Evolutionary conservation across 2,888 invertebrate species (phyloP).

Genomic region (Thecocarcelia acutangulata): DNA sequence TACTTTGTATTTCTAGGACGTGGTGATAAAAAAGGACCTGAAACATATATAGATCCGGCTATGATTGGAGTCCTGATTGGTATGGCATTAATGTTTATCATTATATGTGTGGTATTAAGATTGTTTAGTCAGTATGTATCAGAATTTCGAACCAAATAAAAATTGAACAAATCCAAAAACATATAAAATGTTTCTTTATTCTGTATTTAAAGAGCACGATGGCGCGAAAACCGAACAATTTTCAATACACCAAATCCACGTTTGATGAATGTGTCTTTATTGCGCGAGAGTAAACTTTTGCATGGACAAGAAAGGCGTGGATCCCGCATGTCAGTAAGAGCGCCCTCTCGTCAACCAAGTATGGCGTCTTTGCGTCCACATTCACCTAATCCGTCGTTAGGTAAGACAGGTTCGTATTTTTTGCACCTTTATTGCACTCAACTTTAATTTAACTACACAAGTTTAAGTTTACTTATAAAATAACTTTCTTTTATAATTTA

Average conservation of each 20-base stretch:
- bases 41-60: constrained; percentile 90
- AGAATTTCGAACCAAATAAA: constrained; percentile 2
- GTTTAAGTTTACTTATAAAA: neutral
- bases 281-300: constrained; percentile 90
- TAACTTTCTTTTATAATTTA: neutral
- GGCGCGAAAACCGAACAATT: constrained; percentile 95
- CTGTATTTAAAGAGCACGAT: constrained; percentile 88
- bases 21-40: constrained; percentile 85
- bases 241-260: constrained; percentile 97
- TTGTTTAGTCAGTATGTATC: constrained; percentile 93
- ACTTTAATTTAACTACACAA: constrained; percentile 24
- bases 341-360: constrained; percentile 92
- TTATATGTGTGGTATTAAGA: constrained; percentile 94
- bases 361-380: constrained; percentile 92
- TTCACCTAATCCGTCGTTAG: constrained; percentile 83
- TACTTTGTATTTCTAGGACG: constrained; percentile 73
- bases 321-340: constrained; percentile 89
- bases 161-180: neutral
- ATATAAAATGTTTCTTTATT: neutral
- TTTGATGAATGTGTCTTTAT: constrained; percentile 93
- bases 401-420: constrained; percentile 82
- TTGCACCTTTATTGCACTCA: constrained; percentile 69
- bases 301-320: constrained; percentile 90
- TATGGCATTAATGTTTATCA: constrained; percentile 96
- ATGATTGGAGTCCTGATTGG: constrained; percentile 95